Conservation (phyloP, 2,113 vertebrate species). For the Martes martes region DNA sequence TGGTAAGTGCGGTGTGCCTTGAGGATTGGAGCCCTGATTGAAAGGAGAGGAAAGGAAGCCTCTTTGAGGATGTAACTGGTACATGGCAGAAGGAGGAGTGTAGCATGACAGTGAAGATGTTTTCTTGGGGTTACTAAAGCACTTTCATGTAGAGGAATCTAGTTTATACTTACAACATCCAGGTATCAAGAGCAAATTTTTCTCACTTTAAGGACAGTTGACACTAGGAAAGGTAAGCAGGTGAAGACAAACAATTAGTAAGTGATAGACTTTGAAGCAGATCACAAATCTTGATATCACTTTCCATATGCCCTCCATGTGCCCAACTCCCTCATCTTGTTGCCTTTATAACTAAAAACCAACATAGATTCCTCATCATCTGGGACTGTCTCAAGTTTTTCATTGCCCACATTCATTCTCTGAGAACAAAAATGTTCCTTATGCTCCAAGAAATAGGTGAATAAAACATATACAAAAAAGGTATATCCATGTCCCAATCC, state of each 20-base stretch:
- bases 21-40: background rate
- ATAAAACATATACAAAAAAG: background rate
- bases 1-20: accelerated
- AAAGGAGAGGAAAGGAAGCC: background rate
- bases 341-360: background rate
- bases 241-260: background rate
- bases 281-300: background rate
- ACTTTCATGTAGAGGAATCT: background rate
- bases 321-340: background rate
- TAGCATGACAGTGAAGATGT: background rate
- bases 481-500: background rate
- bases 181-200: background rate
- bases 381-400: background rate
- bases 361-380: background rate
- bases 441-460: background rate
- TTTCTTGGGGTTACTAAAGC: background rate
- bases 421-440: background rate
- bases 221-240: background rate
- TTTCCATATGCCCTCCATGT: background rate
- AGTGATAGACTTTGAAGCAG: background rate
- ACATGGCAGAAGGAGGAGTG: too few species aligned
- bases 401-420: background rate
- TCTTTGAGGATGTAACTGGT: background rate
- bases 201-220: background rate
- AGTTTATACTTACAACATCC: background rate